phyloP scores from a whole-genome alignment of 2,888 invertebrate genomes.

The Phlogophora meticulosa region DNA sequence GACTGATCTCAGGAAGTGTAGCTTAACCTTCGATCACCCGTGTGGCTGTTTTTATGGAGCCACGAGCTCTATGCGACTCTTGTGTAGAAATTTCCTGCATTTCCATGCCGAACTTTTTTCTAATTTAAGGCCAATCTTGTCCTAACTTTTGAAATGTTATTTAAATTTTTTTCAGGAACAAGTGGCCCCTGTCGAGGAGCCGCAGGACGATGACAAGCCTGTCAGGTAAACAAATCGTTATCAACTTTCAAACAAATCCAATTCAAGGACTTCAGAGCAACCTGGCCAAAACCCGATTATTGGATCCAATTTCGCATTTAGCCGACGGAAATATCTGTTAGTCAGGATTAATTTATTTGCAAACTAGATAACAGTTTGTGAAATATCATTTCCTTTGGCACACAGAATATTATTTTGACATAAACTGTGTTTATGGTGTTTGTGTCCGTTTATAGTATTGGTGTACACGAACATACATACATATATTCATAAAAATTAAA shows the following conservation, averaged over 20 bases:
- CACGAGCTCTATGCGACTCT: no score
- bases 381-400: slow-evolving; percentile 34
- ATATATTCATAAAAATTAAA: no score
- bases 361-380: slow-evolving; percentile 29
- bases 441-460: not conserved
- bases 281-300: slow-evolving; percentile 19
- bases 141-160: not conserved
- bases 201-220: slow-evolving; percentile 82
- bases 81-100: not conserved
- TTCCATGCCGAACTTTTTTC: not conserved
- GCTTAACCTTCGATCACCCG: no score
- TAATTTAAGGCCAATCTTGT: not conserved
- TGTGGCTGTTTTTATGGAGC: no score
- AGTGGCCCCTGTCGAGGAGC: slow-evolving; percentile 85
- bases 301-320: slow-evolving; percentile 8
- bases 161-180: slow-evolving; percentile 80
- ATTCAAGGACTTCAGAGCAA: slow-evolving; percentile 18
- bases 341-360: slow-evolving; percentile 30
- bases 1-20: no score
- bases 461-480: not conserved
- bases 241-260: slow-evolving; percentile 12
- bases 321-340: slow-evolving; percentile 34
- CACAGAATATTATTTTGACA: slow-evolving; percentile 1
- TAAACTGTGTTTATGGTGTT: not conserved
- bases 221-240: slow-evolving; percentile 70